Conservation (phyloP, 2,888 invertebrate genomes). For the Oxytorus armatus region DNA sequence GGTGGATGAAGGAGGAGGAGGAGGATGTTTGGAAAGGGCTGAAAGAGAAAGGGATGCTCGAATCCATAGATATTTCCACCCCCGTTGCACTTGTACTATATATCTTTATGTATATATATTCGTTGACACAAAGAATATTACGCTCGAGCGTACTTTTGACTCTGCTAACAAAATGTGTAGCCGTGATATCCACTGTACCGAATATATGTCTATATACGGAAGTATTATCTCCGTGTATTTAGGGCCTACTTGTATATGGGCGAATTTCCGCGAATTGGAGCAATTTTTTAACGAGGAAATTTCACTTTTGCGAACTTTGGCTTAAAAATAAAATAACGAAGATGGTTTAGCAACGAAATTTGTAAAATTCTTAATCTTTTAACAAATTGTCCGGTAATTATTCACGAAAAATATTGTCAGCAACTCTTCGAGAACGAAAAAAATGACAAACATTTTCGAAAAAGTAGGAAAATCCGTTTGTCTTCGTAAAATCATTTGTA, state of each 20-base stretch:
- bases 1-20: constrained; percentile 14
- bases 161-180: constrained; percentile 28
- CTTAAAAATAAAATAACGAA: too few species aligned
- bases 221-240: constrained; percentile 19
- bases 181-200: constrained; percentile 43
- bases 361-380: too few species aligned
- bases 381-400: too few species aligned
- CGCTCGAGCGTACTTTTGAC: constrained; percentile 58
- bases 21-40: constrained; percentile 44
- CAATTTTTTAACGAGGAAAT: not conserved
- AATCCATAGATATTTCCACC: constrained; percentile 65
- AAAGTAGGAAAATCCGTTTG: too few species aligned
- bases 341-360: too few species aligned
- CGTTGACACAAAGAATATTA: constrained; percentile 61
- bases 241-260: constrained; percentile 8
- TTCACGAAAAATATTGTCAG: too few species aligned
- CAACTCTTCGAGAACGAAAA: too few species aligned
- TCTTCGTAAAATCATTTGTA: too few species aligned
- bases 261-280: not conserved
- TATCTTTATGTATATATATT: constrained; percentile 5
- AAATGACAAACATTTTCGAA: too few species aligned
- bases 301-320: not conserved
- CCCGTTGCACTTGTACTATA: constrained; percentile 38
- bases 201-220: not conserved
- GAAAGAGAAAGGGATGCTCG: constrained; percentile 54